These are phyloP conservation scores for Platyscapa corneri DNA, from an alignment of 1,140 invertebrate species.

Conservation along the genomic window DNA sequence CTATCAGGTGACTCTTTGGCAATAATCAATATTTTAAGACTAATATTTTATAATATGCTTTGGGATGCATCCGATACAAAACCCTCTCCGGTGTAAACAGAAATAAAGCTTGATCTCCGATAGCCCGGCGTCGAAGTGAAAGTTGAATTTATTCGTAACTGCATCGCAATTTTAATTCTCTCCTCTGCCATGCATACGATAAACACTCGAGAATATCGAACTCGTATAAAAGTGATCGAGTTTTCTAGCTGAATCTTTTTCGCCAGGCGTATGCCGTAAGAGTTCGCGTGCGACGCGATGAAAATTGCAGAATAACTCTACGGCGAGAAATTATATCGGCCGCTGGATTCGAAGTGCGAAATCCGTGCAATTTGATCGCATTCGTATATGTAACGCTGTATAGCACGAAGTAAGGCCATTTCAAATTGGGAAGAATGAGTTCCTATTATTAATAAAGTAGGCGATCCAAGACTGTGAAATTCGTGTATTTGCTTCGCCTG, in stretches of 20 bases:
- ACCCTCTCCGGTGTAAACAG: too few relatives aligned
- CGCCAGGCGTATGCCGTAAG: background rate
- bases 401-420: background rate
- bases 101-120: background rate
- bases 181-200: background rate
- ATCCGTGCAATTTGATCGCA: background rate
- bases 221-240: background rate
- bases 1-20: background rate
- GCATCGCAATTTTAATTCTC: background rate
- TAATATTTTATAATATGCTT: background rate
- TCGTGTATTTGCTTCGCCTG: background rate
- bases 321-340: background rate
- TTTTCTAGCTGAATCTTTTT: background rate
- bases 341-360: background rate
- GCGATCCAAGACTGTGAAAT: background rate
- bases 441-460: background rate
- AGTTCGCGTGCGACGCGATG: background rate
- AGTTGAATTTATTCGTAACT: background rate
- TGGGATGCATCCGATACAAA: too few relatives aligned
- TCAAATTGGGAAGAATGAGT: background rate
- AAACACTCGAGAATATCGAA: background rate
- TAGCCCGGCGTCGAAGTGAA: background rate
- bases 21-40: background rate
- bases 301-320: conserved; percentile 1
- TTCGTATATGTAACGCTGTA: background rate